These are phyloP conservation scores for Darevskia nairensis DNA, from an alignment of 2,797 vertebrate species.

Conservation along the genomic window DNA sequence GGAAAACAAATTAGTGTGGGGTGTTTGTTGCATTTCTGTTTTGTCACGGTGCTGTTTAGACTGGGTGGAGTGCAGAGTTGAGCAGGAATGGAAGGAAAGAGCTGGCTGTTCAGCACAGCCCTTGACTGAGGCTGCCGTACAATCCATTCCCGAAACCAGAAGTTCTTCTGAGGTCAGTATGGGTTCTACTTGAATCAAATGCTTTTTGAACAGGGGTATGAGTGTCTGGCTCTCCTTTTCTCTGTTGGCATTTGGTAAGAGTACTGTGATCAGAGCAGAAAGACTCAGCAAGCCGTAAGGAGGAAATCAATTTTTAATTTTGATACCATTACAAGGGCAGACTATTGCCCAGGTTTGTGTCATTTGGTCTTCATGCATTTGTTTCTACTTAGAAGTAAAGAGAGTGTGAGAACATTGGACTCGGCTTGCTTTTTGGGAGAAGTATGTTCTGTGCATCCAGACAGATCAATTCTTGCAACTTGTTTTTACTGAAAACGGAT, in stretches of 20 bases:
- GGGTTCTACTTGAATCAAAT: background rate
- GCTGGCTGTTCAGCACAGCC: background rate
- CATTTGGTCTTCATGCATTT: background rate
- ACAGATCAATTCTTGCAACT: background rate
- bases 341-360: background rate
- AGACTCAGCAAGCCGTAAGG: background rate
- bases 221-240: background rate
- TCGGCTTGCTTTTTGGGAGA: background rate
- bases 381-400: background rate
- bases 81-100: background rate
- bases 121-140: background rate
- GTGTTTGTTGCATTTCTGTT: slow-evolving; percentile 10
- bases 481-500: background rate
- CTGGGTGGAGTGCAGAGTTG: slow-evolving; percentile 2
- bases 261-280: background rate
- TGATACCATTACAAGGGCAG: background rate
- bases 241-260: background rate
- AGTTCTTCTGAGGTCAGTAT: slow-evolving; percentile 22
- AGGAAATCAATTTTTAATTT: background rate
- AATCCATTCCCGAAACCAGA: background rate
- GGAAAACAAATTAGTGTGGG: background rate
- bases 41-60: slow-evolving; percentile 24
- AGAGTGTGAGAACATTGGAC: background rate
- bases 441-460: background rate
- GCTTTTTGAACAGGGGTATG: background rate